Conservation (phyloP, 2,888 invertebrate species). For the Epinotia nisella region DNA sequence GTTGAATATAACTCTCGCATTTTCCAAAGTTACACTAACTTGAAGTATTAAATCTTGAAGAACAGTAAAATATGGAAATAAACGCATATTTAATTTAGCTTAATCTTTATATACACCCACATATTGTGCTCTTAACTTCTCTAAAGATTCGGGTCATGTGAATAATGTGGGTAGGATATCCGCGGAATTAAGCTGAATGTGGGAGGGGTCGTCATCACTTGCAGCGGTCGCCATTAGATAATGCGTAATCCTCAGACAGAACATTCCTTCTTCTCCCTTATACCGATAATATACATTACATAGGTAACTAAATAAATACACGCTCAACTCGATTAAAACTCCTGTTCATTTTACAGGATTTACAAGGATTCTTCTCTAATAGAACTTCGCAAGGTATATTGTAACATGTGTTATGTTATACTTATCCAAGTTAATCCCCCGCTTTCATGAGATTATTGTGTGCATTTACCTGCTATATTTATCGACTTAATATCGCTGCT, state of each 20-base stretch:
- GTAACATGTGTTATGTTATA: conserved; percentile 6
- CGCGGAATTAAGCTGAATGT: conserved; percentile 36
- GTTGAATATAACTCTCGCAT: conserved; percentile 6
- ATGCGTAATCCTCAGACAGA: conserved; percentile 8
- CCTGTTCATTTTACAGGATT: conserved; percentile 3
- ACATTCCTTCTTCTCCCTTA: conserved; percentile 2
- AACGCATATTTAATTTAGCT: conserved; percentile 20
- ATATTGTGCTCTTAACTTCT: conserved; percentile 31
- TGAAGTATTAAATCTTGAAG: conserved; percentile 21
- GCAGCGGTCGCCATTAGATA: conserved; percentile 31
- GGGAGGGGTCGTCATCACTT: conserved; percentile 40
- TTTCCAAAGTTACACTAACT: conserved; percentile 4
- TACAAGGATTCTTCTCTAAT: neutral
- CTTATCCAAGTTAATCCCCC: neutral
- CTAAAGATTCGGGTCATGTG: conserved; percentile 24
- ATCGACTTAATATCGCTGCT: conserved; percentile 39
- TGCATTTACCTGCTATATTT: conserved; percentile 24
- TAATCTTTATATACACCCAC: conserved; percentile 33
- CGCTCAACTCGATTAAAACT: neutral
- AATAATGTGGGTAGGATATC: conserved; percentile 32
- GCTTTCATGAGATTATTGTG: conserved; percentile 22
- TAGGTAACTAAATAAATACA: neutral
- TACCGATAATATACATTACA: neutral
- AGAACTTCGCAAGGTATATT: conserved; percentile 1
- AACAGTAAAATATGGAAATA: conserved; percentile 31